These are phyloP conservation scores for Drosophila arawakana DNA, from an alignment of 1,140 invertebrate genomes.

Conservation along the genomic window DNA sequence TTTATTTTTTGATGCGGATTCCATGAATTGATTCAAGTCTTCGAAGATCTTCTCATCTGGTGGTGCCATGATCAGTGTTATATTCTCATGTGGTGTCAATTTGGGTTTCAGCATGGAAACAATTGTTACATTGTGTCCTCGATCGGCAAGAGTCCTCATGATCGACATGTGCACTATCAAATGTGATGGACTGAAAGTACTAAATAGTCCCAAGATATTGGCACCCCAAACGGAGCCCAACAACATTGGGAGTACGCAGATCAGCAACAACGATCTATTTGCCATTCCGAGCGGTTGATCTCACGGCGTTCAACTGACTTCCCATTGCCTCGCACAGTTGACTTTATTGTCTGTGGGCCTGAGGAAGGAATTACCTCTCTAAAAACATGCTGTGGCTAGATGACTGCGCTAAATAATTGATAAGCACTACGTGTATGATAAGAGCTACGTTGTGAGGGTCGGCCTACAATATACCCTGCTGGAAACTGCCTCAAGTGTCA, in stretches of 20 bases:
- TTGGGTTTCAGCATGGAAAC: constrained; percentile 37
- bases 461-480: not conserved
- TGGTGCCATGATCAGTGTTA: constrained; percentile 41
- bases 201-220: constrained; percentile 60
- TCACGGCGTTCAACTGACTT: not conserved
- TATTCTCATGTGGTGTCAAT: constrained; percentile 45
- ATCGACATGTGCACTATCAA: constrained; percentile 62
- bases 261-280: not conserved
- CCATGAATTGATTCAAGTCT: constrained; percentile 11
- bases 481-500: too few relatives aligned
- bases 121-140: constrained; percentile 64
- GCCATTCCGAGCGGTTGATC: not conserved
- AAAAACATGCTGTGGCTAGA: constrained; percentile 7
- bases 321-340: not conserved
- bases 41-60: not conserved
- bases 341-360: constrained; percentile 3
- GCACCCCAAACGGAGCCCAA: constrained; percentile 9
- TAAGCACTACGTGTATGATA: not conserved
- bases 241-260: constrained; percentile 1
- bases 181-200: constrained; percentile 57
- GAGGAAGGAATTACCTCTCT: not conserved
- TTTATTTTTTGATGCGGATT: constrained; percentile 19
- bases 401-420: not conserved
- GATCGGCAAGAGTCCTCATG: constrained; percentile 43
- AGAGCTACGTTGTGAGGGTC: not conserved